A percentile compares a stretch with the other conserved stretches of the same genome.
These are phyloP conservation scores for Tuta absoluta DNA, from an alignment of 2,888 invertebrate genomes.

Conservation along the genomic window DNA sequence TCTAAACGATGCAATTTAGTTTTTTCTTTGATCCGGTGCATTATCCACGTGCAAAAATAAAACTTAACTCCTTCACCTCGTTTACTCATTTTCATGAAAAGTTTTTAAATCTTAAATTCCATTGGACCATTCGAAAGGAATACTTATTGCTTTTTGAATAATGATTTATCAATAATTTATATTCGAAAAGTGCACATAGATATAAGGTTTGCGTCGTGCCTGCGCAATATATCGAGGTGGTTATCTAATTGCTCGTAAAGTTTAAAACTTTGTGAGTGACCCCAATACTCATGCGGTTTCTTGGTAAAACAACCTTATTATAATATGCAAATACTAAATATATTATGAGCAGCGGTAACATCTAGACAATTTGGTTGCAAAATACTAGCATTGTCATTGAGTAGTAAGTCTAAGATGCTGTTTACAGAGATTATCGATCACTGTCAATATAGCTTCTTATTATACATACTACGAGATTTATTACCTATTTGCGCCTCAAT, in stretches of 20 bases:
- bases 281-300: constrained; percentile 15
- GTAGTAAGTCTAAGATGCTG: background rate
- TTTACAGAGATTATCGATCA: constrained; percentile 1
- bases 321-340: constrained; percentile 10
- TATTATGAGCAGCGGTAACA: background rate
- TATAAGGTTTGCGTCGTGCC: constrained; percentile 9
- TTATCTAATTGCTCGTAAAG: constrained; percentile 25
- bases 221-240: constrained; percentile 12
- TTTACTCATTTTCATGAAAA: background rate
- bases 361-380: constrained; percentile 10
- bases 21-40: constrained; percentile 17
- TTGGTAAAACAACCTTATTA: constrained; percentile 12
- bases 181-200: constrained; percentile 13
- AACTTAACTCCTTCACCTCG: background rate
- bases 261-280: constrained; percentile 24
- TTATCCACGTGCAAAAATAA: background rate
- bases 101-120: background rate
- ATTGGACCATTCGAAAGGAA: background rate
- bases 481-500: background rate
- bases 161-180: background rate
- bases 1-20: constrained; percentile 16
- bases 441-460: no score
- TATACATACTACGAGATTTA: background rate
- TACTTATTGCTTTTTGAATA: background rate
- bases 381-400: background rate